Evolutionary conservation across 2,888 invertebrate genomes (phyloP), one percentile per base, ranked within the genome.

Genomic region (Chrysina gloriosa): DNA sequence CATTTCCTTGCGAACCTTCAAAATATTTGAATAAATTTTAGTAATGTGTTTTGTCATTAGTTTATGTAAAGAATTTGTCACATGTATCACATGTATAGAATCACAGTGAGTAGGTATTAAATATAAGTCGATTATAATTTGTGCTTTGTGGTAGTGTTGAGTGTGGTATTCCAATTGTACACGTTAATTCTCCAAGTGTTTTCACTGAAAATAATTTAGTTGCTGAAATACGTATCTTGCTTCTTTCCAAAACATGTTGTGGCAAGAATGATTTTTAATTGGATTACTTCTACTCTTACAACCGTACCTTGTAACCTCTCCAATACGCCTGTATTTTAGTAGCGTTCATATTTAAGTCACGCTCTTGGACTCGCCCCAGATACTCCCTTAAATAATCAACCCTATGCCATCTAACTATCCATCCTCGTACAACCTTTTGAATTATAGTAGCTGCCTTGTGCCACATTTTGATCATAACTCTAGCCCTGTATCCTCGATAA

Each of bases 291-390:
- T n/a, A n/a, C n/a, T n/a, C n/a, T n/a, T n/a, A n/a, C n/a, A n/a
- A n/a, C n/a, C 34, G 11, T 72, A 79, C 80, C 69, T 58, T 67
- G 71, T 79, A 78, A 9, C 83, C 84, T 66, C 77, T 77, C 80
- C 80, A 83, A 5, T 69, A 34, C 19, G 81, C 78, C 73, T 84
- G 82, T 54, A 84, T 81, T 70, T 67, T 79, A 0, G 77, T 78
- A 1, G 83, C 83, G 71, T 75, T 75, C 19, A 67, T 71, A 50
- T 78, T 68, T 65, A 78, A 81, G 47, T 65, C 67, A 0, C 39
- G 47, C 34, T 31, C 5, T 9, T 67, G 16, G 45, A 68, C 67
- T 42, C 68, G 45, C 4, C 69, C 67, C 16, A 69, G 31, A 45
- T 72, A 74, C n/a, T 67, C 71, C 16, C 61, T 27, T n/a, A 71